phyloP scores from a whole-genome alignment of 2,888 invertebrate species.

The Dolichomitus sp. region DNA sequence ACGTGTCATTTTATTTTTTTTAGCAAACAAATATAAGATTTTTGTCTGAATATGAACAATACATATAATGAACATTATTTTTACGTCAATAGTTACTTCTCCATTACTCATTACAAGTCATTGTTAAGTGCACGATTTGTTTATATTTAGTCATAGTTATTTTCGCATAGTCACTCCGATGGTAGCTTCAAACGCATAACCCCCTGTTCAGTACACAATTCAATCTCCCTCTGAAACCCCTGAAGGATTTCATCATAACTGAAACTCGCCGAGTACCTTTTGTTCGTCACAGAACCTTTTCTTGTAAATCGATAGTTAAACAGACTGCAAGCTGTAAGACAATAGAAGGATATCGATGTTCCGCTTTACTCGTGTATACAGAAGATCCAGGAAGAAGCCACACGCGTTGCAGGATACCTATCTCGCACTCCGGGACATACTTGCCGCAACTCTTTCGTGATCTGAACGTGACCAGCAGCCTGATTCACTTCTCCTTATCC shows the following conservation, averaged over 20 bases:
- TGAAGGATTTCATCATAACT: background rate
- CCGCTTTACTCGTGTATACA: slow-evolving; percentile 17
- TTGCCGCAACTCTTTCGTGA: slow-evolving; percentile 31
- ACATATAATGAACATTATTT: background rate
- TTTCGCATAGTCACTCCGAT: too few relatives aligned
- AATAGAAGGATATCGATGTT: slow-evolving; percentile 30
- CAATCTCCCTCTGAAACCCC: background rate
- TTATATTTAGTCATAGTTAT: background rate
- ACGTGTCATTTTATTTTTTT: too few relatives aligned
- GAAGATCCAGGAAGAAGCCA: background rate
- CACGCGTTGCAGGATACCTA: slow-evolving; percentile 1
- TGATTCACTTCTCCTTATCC: background rate
- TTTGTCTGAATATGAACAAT: background rate
- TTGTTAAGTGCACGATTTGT: background rate
- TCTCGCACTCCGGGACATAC: slow-evolving; percentile 25
- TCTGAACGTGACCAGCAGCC: slow-evolving; percentile 42
- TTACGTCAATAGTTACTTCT: too few relatives aligned
- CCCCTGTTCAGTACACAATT: background rate
- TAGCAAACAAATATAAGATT: background rate
- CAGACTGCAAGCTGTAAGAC: background rate
- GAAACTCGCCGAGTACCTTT: background rate
- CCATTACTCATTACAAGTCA: too few relatives aligned
- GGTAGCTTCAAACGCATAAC: background rate
- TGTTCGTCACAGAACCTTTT: background rate
- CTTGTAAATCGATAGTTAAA: slow-evolving; percentile 23